Percentiles rank a stretch among this genome's conserved stretches.
These are phyloP conservation scores for Pitta sordida DNA, from an alignment of 2,113 vertebrate species.

Conservation along the genomic window DNA sequence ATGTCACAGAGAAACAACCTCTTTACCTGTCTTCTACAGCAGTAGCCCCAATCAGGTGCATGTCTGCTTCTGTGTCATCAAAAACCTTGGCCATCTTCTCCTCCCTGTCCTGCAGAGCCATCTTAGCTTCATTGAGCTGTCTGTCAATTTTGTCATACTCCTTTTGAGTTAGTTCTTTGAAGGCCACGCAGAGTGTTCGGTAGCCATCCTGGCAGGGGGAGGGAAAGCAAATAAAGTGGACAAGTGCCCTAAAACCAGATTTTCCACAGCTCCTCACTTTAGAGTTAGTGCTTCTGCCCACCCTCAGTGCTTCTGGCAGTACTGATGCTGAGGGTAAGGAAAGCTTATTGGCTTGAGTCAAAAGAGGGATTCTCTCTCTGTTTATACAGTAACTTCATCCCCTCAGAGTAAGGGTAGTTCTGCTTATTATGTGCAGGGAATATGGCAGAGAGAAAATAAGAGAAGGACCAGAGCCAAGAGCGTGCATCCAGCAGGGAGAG, in stretches of 20 bases:
- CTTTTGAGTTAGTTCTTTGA: slow-evolving; percentile 80
- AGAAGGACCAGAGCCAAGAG: background rate
- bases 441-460: background rate
- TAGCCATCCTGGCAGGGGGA: slow-evolving; percentile 84
- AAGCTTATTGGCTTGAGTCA: background rate
- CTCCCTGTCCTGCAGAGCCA: slow-evolving; percentile 93
- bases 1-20: background rate
- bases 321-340: background rate
- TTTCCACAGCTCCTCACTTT: background rate
- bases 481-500: background rate
- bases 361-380: background rate
- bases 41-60: slow-evolving; percentile 95
- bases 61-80: slow-evolving; percentile 88
- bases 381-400: background rate
- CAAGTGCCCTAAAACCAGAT: background rate
- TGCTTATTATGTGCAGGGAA: background rate
- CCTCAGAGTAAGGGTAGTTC: background rate
- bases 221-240: background rate
- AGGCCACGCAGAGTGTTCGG: slow-evolving; percentile 93
- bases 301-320: background rate
- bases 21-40: slow-evolving; percentile 95
- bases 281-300: background rate
- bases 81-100: slow-evolving; percentile 88
- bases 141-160: slow-evolving; percentile 81
- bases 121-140: slow-evolving; percentile 81